Evolutionary conservation across 2,113 vertebrate species (phyloP).

Genomic region (Accipiter virgatus): DNA sequence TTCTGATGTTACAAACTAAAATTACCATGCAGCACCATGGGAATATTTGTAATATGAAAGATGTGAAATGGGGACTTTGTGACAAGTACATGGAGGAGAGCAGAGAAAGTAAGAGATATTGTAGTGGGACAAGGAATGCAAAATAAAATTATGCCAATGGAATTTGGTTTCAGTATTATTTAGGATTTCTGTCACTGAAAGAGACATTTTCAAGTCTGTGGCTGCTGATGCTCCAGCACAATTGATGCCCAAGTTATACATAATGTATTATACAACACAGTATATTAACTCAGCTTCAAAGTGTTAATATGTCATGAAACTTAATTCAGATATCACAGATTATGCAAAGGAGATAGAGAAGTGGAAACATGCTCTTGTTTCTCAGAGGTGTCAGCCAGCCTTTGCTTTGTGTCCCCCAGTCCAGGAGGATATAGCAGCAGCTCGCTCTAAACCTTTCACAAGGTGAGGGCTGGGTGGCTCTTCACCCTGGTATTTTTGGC

Average conservation of each 20-base stretch:
- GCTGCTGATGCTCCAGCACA: constrained; percentile 36
- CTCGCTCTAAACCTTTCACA: not conserved
- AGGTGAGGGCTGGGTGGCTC: not conserved
- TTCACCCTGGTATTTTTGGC: not conserved
- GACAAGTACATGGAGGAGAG: not conserved
- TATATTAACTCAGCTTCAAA: constrained; percentile 71
- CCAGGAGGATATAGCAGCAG: not conserved
- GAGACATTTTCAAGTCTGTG: constrained; percentile 36
- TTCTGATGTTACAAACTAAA: constrained; percentile 36
- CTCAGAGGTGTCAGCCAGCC: constrained; percentile 44
- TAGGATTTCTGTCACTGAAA: constrained; percentile 33
- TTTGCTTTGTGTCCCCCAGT: not conserved
- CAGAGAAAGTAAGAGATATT: not conserved
- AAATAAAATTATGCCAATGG: constrained; percentile 17
- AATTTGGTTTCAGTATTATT: constrained; percentile 38
- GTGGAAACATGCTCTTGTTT: constrained; percentile 45
- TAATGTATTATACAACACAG: constrained; percentile 58
- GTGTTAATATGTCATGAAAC: constrained; percentile 70
- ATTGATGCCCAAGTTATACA: constrained; percentile 58
- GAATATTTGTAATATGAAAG: constrained; percentile 26
- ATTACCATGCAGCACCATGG: not conserved
- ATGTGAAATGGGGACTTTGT: not conserved
- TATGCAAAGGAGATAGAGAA: constrained; percentile 56
- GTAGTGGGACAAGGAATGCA: not conserved
- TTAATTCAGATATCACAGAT: constrained; percentile 68